These are phyloP conservation scores for Potorous gilbertii DNA, from an alignment of 2,797 vertebrate genomes.

Conservation along the genomic window DNA sequence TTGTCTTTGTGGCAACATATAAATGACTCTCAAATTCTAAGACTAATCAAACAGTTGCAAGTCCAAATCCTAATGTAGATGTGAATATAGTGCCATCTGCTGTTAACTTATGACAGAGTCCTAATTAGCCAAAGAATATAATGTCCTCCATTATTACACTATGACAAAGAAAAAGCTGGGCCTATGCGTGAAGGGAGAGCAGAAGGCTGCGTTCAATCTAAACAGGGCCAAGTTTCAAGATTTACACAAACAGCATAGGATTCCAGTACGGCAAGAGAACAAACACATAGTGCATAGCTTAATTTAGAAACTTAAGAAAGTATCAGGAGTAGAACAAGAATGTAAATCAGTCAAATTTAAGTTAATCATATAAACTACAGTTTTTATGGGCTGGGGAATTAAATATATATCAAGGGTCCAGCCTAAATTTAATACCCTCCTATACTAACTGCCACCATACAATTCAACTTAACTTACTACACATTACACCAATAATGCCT, in stretches of 20 bases:
- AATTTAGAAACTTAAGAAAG: conserved; percentile 3
- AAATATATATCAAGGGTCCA: neutral
- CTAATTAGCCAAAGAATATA: neutral
- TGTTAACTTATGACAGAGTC: conserved; percentile 52
- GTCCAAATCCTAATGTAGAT: neutral
- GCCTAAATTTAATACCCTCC: neutral
- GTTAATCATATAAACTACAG: neutral
- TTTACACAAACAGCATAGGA: neutral
- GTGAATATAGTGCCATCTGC: conserved; percentile 75
- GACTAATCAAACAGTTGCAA: neutral
- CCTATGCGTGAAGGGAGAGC: neutral
- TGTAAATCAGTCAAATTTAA: neutral
- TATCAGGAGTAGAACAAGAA: neutral
- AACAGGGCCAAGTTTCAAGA: neutral
- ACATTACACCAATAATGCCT: neutral
- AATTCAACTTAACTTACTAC: neutral
- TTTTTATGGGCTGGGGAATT: neutral
- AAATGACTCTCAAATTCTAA: neutral
- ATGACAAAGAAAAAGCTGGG: neutral
- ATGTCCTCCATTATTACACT: neutral
- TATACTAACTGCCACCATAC: neutral
- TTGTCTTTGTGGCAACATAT: neutral
- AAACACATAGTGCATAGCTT: neutral
- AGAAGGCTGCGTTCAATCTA: neutral
- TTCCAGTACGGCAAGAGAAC: neutral